Evolutionary conservation across 1,140 invertebrate genomes (phyloP).

Genomic region (Heliconius hewitsoni): DNA sequence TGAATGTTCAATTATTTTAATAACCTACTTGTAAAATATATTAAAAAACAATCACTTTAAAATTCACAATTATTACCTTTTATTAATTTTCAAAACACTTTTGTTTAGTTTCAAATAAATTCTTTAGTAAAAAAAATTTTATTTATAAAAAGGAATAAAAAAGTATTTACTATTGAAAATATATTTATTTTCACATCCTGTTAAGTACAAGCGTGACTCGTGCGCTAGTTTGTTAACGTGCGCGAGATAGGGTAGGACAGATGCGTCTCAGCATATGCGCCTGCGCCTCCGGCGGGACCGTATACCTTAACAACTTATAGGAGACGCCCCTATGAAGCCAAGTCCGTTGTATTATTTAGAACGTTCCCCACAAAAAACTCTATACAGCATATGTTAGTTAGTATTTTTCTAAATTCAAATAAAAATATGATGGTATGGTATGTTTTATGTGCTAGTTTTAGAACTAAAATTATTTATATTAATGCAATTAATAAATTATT

Average conservation of each 20-base stretch:
- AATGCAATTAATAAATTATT: no score
- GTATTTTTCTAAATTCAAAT: not conserved
- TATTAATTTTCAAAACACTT: no score
- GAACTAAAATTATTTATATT: no score
- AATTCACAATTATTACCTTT: no score
- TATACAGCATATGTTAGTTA: not conserved
- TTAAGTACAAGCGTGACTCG: slow-evolving; percentile 44
- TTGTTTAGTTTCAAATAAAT: no score
- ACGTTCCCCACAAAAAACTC: not conserved
- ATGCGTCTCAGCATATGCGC: slow-evolving; percentile 60
- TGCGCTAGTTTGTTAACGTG: slow-evolving; percentile 59
- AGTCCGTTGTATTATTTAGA: slow-evolving; percentile 11
- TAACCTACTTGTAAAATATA: no score
- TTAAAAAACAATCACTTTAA: no score
- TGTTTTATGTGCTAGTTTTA: no score
- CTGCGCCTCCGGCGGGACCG: slow-evolving; percentile 36
- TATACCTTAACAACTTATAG: slow-evolving; percentile 23
- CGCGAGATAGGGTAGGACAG: slow-evolving; percentile 65
- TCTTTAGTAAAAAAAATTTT: no score
- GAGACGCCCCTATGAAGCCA: slow-evolving; percentile 29
- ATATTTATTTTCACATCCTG: slow-evolving; percentile 40
- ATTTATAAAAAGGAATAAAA: not conserved
- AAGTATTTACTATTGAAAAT: not conserved
- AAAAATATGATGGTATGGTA: not conserved
- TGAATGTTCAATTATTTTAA: no score